A percentile compares a stretch with the other conserved stretches of the same genome.
These are phyloP conservation scores for Epicampocera succincta DNA, from an alignment of 2,888 invertebrate species.

Conservation along the genomic window DNA sequence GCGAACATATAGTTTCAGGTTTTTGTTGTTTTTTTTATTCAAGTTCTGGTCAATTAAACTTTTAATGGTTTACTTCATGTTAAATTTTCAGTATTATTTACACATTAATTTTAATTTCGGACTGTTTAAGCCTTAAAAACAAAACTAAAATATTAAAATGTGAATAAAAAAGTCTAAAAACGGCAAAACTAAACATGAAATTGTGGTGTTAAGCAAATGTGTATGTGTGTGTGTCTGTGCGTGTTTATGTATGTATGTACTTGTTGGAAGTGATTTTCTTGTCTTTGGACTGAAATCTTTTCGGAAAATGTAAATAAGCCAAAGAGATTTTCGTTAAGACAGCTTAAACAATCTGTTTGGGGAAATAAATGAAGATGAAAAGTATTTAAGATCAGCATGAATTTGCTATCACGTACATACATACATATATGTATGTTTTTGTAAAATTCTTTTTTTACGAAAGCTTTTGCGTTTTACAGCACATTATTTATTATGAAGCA, in stretches of 20 bases:
- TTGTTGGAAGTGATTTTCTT: constrained; percentile 7
- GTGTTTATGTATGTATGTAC: no score
- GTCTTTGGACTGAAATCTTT: background rate
- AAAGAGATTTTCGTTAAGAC: constrained; percentile 8
- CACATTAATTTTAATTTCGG: constrained; percentile 53
- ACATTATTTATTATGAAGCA: no score
- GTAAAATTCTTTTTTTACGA: no score
- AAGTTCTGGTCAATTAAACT: constrained; percentile 68
- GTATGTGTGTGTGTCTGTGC: no score
- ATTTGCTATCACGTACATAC: background rate
- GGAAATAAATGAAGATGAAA: constrained; percentile 17
- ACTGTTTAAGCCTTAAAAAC: constrained; percentile 52
- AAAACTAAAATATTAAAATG: background rate
- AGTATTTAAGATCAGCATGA: constrained; percentile 16
- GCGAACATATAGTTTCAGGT: background rate
- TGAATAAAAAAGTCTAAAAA: background rate
- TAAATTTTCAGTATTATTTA: constrained; percentile 65
- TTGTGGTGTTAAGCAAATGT: constrained; percentile 24
- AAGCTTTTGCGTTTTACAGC: no score
- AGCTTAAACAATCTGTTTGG: background rate
- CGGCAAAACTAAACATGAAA: constrained; percentile 18
- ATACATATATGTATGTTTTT: no score
- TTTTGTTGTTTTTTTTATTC: constrained; percentile 6
- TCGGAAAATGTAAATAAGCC: constrained; percentile 17
- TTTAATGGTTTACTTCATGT: constrained; percentile 61